Percentiles rank a stretch among this genome's conserved stretches.
Conservation (phyloP, 2,888 invertebrate genomes). For the Aromia moschata region DNA sequence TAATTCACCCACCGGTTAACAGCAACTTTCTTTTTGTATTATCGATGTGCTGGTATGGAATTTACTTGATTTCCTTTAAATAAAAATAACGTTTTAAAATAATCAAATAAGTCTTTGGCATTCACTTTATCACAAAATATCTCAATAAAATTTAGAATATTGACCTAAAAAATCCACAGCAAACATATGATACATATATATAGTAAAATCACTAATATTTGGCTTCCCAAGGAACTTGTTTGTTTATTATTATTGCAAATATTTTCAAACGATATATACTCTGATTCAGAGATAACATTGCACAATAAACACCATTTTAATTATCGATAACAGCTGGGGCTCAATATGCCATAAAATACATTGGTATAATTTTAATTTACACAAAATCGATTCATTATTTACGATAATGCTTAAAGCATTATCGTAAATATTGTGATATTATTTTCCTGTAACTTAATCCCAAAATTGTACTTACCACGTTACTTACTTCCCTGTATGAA, state of each 20-base stretch:
- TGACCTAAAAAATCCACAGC: too few species aligned
- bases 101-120: constrained; percentile 6
- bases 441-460: too few species aligned
- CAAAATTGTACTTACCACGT: background rate
- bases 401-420: too few species aligned
- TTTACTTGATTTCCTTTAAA: background rate
- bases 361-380: too few species aligned
- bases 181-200: too few species aligned
- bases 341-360: too few species aligned
- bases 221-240: background rate
- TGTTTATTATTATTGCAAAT: constrained; percentile 1
- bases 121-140: constrained; percentile 12
- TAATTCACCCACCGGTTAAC: too few species aligned
- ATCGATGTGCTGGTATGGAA: background rate
- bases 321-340: too few species aligned
- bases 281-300: constrained; percentile 22
- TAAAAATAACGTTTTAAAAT: background rate
- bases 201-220: too few species aligned
- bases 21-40: background rate
- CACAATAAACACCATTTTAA: constrained; percentile 6
- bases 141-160: too few species aligned
- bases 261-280: constrained; percentile 28
- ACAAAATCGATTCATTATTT: too few species aligned
- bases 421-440: too few species aligned
- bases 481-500: constrained; percentile 19